A percentile compares a stretch with the other conserved stretches of the same genome.
These are phyloP conservation scores for Hymenochirus boettgeri DNA, from an alignment of 2,113 vertebrate species.

Conservation along the genomic window DNA sequence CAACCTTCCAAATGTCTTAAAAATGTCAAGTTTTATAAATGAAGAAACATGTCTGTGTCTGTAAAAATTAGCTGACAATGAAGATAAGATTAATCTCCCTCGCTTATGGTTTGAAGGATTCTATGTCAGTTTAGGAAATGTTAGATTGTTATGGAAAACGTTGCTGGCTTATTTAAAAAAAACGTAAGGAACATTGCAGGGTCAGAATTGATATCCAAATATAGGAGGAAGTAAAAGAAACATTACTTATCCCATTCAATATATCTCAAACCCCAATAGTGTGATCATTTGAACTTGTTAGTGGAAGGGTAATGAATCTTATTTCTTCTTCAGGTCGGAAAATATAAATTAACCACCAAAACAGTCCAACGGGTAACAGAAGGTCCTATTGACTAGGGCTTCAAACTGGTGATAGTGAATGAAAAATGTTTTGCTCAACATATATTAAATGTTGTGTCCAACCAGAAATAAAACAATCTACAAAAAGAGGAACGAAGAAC, in stretches of 20 bases:
- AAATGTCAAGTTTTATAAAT: conserved; percentile 44
- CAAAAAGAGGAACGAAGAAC: too few species aligned
- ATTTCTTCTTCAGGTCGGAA: too few species aligned
- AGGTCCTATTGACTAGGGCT: too few species aligned
- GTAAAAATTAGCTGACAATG: conserved; percentile 45
- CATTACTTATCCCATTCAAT: not conserved
- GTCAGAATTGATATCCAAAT: not conserved
- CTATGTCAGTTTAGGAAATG: conserved; percentile 36
- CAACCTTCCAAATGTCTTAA: conserved; percentile 24
- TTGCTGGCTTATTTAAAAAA: not conserved
- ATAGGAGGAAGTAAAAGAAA: not conserved
- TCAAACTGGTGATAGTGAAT: too few species aligned
- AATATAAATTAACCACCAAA: too few species aligned
- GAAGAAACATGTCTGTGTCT: conserved; percentile 41
- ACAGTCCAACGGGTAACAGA: too few species aligned
- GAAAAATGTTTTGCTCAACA: too few species aligned
- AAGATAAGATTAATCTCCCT: conserved; percentile 43
- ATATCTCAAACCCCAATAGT: not conserved
- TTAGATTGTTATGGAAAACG: conserved; percentile 15
- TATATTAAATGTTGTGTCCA: too few species aligned
- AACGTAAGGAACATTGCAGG: not conserved
- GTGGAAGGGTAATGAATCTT: not conserved
- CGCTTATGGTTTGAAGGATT: conserved; percentile 35
- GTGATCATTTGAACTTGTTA: not conserved
- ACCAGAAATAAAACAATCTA: too few species aligned